These are phyloP conservation scores for Sarcoramphus papa DNA, from an alignment of 2,797 vertebrate species.

Conservation along the genomic window DNA sequence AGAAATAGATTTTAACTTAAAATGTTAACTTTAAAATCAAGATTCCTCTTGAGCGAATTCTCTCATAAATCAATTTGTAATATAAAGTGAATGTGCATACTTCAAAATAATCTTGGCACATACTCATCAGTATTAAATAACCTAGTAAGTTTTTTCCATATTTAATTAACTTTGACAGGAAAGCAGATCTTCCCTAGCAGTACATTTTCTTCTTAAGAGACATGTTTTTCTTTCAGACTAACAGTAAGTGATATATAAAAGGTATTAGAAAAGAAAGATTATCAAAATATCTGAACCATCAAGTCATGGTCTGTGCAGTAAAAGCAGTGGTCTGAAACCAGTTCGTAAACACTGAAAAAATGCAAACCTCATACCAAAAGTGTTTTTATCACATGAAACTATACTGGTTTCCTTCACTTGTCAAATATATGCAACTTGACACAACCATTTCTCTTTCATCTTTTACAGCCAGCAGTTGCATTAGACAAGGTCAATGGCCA, in stretches of 20 bases:
- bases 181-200: background rate
- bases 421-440: slow-evolving; percentile 22
- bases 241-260: background rate
- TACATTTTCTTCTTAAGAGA: background rate
- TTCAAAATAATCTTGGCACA: background rate
- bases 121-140: background rate
- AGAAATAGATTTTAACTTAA: background rate
- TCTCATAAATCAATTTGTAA: background rate
- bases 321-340: background rate
- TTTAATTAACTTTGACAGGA: background rate
- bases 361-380: slow-evolving; percentile 1
- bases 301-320: background rate
- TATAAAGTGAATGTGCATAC: background rate
- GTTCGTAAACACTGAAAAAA: background rate
- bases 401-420: slow-evolving; percentile 48
- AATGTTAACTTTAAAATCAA: background rate
- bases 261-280: background rate
- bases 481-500: slow-evolving; percentile 1
- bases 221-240: background rate
- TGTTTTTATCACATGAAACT: slow-evolving; percentile 19
- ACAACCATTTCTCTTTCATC: slow-evolving; percentile 28
- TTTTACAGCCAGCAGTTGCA: slow-evolving; percentile 12
- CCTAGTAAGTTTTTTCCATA: background rate
- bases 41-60: background rate
- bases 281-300: background rate